phyloP scores from a whole-genome alignment of 2,888 invertebrate species.

The Nasonia oneida region DNA sequence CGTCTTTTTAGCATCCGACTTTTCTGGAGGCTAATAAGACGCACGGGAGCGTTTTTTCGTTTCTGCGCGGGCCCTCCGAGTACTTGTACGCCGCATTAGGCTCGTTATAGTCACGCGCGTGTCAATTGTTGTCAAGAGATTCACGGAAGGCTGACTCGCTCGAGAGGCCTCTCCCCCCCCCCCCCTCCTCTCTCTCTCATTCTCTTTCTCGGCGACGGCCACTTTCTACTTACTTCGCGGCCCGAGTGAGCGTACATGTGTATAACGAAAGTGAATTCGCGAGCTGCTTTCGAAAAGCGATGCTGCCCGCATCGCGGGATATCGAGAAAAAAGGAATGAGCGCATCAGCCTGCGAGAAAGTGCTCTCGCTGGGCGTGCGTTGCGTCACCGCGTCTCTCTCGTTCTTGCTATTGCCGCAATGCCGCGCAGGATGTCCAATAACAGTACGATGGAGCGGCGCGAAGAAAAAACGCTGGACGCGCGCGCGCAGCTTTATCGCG shows the following conservation, averaged over 20 bases:
- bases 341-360: constrained; percentile 3
- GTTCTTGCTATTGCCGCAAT: too few relatives aligned
- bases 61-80: constrained; percentile 7
- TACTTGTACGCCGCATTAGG: not conserved
- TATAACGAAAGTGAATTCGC: constrained; percentile 39
- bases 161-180: not conserved
- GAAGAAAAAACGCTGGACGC: not conserved
- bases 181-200: not conserved
- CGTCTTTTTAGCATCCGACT: too few relatives aligned
- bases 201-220: not conserved
- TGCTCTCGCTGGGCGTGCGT: not conserved
- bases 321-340: constrained; percentile 13
- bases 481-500: not conserved
- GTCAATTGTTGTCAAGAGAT: constrained; percentile 36
- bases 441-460: constrained; percentile 9
- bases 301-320: not conserved
- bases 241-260: not conserved
- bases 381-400: not conserved
- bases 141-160: constrained; percentile 30
- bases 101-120: constrained; percentile 45
- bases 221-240: constrained; percentile 7
- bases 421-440: not conserved
- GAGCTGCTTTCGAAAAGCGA: constrained; percentile 34
- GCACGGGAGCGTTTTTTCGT: not conserved
- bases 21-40: not conserved